These are phyloP conservation scores for Gobionotothen gibberifrons DNA, from an alignment of 2,797 vertebrate species.

Conservation along the genomic window DNA sequence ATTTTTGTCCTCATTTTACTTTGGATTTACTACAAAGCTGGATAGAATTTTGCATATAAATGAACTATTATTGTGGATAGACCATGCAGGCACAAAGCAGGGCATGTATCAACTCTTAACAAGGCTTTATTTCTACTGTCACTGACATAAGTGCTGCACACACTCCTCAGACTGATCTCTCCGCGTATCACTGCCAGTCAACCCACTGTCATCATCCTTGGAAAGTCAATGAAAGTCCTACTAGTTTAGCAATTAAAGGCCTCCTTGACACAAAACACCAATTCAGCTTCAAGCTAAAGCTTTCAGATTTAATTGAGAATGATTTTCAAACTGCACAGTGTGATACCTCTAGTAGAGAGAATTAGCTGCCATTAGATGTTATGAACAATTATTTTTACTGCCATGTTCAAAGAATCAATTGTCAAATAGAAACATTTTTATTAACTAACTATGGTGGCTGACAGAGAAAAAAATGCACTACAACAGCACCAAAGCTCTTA, in stretches of 20 bases:
- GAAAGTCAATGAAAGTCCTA: conserved; percentile 52
- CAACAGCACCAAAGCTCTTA: too few relatives aligned
- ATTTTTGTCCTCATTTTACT: conserved; percentile 36
- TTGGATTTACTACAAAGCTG: conserved; percentile 29
- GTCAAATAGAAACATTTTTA: conserved; percentile 38
- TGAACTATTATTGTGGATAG: conserved; percentile 12
- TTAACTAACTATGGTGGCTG: background rate
- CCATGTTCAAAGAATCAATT: conserved; percentile 56
- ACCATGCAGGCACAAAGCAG: conserved; percentile 14
- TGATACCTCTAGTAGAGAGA: conserved; percentile 71
- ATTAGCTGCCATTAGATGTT: conserved; percentile 58
- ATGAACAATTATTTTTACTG: conserved; percentile 64
- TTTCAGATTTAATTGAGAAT: conserved; percentile 73
- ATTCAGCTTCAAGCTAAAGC: conserved; percentile 64
- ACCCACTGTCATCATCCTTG: conserved; percentile 35
- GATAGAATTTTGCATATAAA: conserved; percentile 21
- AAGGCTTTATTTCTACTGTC: conserved; percentile 30
- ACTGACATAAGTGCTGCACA: conserved; percentile 6
- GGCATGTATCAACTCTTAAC: conserved; percentile 11
- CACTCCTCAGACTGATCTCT: conserved; percentile 25
- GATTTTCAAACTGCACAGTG: conserved; percentile 67
- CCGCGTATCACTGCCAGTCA: background rate
- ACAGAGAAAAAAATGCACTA: too few relatives aligned
- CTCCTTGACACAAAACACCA: conserved; percentile 60
- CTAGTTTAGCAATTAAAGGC: conserved; percentile 60